Base-by-base conservation (phyloP, 2,888 invertebrate genomes). In the Parnassius mnemosyne region DNA sequence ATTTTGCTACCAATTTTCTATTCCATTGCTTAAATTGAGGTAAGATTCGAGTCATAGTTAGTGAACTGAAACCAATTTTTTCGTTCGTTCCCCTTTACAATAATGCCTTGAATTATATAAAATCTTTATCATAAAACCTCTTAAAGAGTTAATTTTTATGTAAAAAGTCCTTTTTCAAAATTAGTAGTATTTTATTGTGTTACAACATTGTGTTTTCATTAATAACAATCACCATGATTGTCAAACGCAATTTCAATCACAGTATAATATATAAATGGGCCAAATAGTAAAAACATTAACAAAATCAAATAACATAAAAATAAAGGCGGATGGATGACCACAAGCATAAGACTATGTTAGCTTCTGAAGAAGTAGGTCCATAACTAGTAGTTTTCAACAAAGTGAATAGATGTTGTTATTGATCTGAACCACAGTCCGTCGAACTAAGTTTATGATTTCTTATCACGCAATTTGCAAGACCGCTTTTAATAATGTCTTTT, bases 41-140 rank as follows among this genome's bases (percentile, higher is more conserved):
- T 88, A 89, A 78, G 78, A 86, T 87, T 89, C 89, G 85, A 85
- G 87, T 80, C 81, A 74, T 67, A 67, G 44, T 68, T 68, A 73
- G 52, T 85, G 78, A 81, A 83, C 80, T 75, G 78, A 69, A 67
- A 73, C 67, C 65, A 13, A 20, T 63, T 51, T 63, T 56, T 60
- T 53, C 55, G 55, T 56, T 67, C 66, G 65, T 60, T 65, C 57
- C 65, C 60, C 61, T 59, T 58, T 46, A 55, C 41, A 66, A 53
- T 43, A 13, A 53, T 42, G 10, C 61, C 57, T 57, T 61, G 61
- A 61, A 46, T 12, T 13, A 47, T 47, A 16, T 49, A 52, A 12
- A 55, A 16, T 34, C 34, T 1, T 34, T 34, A 34, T 34, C 34
- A 34, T 34, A 34, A 34, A 20, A 34, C 7, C 0, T 34, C 34